phyloP scores from a whole-genome alignment of 2,888 invertebrate genomes.

The Volucella inflata region DNA sequence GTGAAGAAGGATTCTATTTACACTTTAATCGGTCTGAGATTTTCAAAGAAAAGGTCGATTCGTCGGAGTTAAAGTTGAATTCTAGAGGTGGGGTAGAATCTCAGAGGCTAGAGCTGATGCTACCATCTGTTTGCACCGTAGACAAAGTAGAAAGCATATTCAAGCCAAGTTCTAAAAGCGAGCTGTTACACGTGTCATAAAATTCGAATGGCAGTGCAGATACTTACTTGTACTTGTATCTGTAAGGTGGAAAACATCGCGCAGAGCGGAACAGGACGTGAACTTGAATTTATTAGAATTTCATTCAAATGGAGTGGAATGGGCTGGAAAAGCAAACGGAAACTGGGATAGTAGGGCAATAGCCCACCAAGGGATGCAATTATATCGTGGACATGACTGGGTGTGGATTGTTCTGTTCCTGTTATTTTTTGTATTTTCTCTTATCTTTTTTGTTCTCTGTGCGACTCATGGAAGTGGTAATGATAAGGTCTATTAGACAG shows the following conservation, averaged over 20 bases:
- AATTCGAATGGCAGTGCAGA: constrained; percentile 58
- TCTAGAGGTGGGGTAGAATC: constrained; percentile 5
- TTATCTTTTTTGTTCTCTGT: constrained; percentile 3
- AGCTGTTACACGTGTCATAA: constrained; percentile 74
- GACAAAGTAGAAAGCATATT: constrained; percentile 55
- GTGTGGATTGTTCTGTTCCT: background rate
- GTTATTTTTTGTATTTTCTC: background rate
- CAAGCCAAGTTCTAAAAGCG: constrained; percentile 43
- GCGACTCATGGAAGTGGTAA: constrained; percentile 28
- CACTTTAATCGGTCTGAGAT: constrained; percentile 72
- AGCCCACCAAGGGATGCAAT: constrained; percentile 52
- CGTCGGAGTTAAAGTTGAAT: background rate
- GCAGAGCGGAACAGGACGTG: constrained; percentile 69
- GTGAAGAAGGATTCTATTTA: constrained; percentile 62
- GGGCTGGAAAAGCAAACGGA: constrained; percentile 29
- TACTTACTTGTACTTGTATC: constrained; percentile 17
- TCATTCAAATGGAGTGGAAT: constrained; percentile 69
- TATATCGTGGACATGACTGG: constrained; percentile 47
- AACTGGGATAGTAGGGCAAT: constrained; percentile 66
- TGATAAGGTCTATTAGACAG: constrained; percentile 61
- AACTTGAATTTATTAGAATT: constrained; percentile 73
- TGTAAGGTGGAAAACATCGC: constrained; percentile 57
- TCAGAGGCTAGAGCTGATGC: constrained; percentile 49
- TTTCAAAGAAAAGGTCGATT: constrained; percentile 29
- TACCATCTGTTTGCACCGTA: constrained; percentile 65